phyloP scores from a whole-genome alignment of 2,113 vertebrate genomes.

The Sturnus vulgaris region DNA sequence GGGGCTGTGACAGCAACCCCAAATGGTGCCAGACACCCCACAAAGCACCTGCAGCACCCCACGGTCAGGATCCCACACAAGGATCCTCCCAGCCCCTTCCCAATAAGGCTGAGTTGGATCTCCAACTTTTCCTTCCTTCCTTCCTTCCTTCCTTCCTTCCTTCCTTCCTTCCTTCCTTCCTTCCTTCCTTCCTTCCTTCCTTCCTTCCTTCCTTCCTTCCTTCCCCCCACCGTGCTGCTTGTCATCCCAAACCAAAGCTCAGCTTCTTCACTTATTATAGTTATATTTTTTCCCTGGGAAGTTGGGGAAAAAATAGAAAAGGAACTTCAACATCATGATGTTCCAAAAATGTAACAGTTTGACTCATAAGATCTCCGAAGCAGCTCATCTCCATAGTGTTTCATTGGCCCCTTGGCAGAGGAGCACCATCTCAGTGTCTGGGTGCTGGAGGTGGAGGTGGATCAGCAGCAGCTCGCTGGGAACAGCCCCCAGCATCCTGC shows the following conservation, averaged over 20 bases:
- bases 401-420: slow-evolving; percentile 51
- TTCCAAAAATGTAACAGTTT: slow-evolving; percentile 68
- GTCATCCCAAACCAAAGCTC: slow-evolving; percentile 1
- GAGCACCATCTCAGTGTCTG: slow-evolving; percentile 22
- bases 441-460: slow-evolving; percentile 60
- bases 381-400: slow-evolving; percentile 54
- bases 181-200: background rate
- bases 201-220: background rate
- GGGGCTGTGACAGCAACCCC: background rate
- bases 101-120: background rate
- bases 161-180: background rate
- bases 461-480: slow-evolving; percentile 23
- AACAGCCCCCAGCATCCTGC: slow-evolving; percentile 36
- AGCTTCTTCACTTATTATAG: background rate
- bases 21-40: background rate
- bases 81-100: background rate
- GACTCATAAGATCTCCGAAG: slow-evolving; percentile 60
- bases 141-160: background rate
- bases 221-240: background rate
- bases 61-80: background rate
- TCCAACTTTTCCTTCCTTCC: background rate
- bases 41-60: background rate
- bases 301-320: slow-evolving; percentile 60
- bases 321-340: slow-evolving; percentile 67
- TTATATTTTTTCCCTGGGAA: slow-evolving; percentile 2